A percentile compares a stretch with the other conserved stretches of the same genome.
Evolutionary conservation across 2,888 invertebrate species (phyloP).

Genomic region (Erebia ligea): DNA sequence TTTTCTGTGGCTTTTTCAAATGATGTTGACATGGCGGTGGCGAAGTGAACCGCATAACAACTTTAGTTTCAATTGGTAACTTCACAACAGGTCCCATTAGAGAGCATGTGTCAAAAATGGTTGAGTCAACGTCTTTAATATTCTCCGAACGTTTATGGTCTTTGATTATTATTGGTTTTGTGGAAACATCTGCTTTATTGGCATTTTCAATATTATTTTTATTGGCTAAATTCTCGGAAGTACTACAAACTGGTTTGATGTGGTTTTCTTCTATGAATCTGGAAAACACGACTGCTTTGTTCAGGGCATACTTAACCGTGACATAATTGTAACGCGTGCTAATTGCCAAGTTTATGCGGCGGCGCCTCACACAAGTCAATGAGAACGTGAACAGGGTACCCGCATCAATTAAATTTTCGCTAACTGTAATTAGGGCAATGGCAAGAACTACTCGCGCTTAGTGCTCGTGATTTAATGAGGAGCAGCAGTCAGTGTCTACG

Average conservation of each 20-base stretch:
- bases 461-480: constrained; percentile 24
- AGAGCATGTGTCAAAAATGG: constrained; percentile 44
- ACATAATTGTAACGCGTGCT: constrained; percentile 36
- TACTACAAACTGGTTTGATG: constrained; percentile 32
- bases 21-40: constrained; percentile 29
- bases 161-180: constrained; percentile 27
- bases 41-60: constrained; percentile 56
- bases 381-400: constrained; percentile 37
- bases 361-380: constrained; percentile 15
- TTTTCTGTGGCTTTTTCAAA: constrained; percentile 42
- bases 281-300: constrained; percentile 21
- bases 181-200: constrained; percentile 23
- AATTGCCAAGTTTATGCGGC: constrained; percentile 19
- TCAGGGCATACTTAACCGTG: constrained; percentile 22
- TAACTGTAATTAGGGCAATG: constrained; percentile 27
- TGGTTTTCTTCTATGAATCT: constrained; percentile 46
- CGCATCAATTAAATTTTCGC: constrained; percentile 47
- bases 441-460: constrained; percentile 19
- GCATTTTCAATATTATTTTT: constrained; percentile 27
- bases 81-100: constrained; percentile 61
- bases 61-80: constrained; percentile 59
- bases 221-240: constrained; percentile 32
- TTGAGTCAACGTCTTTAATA: constrained; percentile 31
- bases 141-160: constrained; percentile 28
- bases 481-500: constrained; percentile 11